Percentiles rank a stretch among this genome's conserved stretches.
phyloP scores from a whole-genome alignment of 2,113 vertebrate genomes.

The Bos taurus region DNA sequence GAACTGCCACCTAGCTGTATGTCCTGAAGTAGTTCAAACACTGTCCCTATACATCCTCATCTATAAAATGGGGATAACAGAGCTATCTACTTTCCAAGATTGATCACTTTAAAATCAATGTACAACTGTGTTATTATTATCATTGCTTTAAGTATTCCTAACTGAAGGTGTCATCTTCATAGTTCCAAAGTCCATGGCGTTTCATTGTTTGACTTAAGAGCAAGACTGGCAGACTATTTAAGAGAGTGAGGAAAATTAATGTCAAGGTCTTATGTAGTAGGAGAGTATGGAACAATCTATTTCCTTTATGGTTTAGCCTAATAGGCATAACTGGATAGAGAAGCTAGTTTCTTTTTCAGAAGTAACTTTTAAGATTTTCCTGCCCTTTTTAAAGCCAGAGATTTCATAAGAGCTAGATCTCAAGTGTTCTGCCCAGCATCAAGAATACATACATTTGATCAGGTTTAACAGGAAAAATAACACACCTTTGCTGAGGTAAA shows the following conservation, averaged over 20 bases:
- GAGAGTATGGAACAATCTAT: background rate
- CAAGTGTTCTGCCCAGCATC: background rate
- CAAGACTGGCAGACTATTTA: background rate
- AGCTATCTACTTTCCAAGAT: background rate
- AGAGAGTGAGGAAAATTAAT: background rate
- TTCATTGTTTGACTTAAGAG: background rate
- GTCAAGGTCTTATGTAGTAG: background rate
- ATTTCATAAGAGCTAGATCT: background rate
- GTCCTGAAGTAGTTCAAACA: background rate
- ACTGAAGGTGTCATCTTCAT: background rate
- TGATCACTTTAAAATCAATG: background rate
- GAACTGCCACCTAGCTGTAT: background rate
- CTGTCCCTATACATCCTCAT: background rate
- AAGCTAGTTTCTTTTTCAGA: background rate
- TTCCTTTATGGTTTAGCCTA: background rate
- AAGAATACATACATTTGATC: background rate
- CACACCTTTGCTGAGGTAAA: background rate
- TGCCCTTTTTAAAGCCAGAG: background rate
- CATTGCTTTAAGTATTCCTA: background rate
- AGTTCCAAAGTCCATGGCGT: background rate
- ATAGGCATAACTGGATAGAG: background rate
- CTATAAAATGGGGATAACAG: background rate
- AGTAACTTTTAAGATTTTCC: background rate
- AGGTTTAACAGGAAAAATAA: background rate
- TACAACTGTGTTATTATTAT: background rate